phyloP scores from a whole-genome alignment of 2,113 vertebrate genomes.

The Dascyllus trimaculatus region DNA sequence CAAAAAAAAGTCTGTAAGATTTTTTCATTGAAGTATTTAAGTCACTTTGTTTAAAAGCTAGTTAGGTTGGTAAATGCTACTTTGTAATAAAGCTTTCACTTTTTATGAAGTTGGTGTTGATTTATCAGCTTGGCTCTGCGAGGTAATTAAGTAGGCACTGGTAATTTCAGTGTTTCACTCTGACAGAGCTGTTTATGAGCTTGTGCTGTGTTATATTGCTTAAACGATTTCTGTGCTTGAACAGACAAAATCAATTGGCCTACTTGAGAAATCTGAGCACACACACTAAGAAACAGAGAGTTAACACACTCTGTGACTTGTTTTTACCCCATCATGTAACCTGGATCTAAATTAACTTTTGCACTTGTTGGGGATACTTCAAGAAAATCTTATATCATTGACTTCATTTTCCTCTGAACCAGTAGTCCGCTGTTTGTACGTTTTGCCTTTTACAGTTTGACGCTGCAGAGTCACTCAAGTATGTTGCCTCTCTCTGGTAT shows the following conservation, averaged over 20 bases:
- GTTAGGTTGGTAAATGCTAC: background rate
- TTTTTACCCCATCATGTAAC: constrained; percentile 22
- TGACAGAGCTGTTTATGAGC: constrained; percentile 50
- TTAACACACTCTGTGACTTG: background rate
- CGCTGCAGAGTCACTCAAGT: constrained; percentile 23
- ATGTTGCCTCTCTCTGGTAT: constrained; percentile 65
- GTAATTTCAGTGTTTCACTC: constrained; percentile 28
- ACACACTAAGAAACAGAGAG: background rate
- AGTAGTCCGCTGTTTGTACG: background rate
- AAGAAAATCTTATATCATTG: background rate
- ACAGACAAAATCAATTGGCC: constrained; percentile 47
- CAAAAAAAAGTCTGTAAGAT: background rate
- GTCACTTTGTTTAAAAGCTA: background rate
- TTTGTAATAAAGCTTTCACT: constrained; percentile 11
- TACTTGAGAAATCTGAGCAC: constrained; percentile 28
- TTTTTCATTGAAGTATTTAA: background rate
- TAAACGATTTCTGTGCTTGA: constrained; percentile 52
- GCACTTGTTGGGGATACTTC: background rate
- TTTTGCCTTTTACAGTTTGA: constrained; percentile 13
- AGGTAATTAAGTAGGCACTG: constrained; percentile 34
- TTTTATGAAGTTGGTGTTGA: constrained; percentile 10
- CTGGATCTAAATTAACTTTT: constrained; percentile 4
- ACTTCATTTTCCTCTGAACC: constrained; percentile 35
- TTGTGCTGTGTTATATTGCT: constrained; percentile 27
- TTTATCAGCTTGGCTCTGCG: constrained; percentile 14